Evolutionary conservation across 2,888 invertebrate genomes (phyloP).

Genomic region (Dryomyza anilis): DNA sequence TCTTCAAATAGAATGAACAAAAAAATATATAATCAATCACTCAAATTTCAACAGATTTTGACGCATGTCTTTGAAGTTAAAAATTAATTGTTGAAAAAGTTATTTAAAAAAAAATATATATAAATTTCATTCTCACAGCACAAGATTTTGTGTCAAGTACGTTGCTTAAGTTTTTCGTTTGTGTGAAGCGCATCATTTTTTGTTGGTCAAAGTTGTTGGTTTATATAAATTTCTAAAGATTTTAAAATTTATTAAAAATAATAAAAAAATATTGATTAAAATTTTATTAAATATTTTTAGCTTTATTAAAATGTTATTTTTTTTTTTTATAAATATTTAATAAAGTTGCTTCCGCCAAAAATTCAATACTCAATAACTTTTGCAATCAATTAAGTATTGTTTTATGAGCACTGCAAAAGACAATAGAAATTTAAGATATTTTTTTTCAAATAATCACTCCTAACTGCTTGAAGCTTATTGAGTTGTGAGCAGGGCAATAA

Average conservation of each 20-base stretch:
- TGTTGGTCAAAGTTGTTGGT: no score
- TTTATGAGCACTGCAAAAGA: no score
- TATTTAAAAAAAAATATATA: no score
- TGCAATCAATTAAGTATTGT: not conserved
- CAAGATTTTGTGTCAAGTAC: not conserved
- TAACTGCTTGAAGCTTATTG: not conserved
- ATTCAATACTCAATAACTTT: not conserved
- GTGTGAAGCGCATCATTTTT: not conserved
- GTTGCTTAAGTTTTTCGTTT: slow-evolving; percentile 8
- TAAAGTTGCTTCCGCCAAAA: not conserved
- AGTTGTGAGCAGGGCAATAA: not conserved
- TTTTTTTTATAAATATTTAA: not conserved
- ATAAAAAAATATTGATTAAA: not conserved
- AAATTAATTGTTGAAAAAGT: no score
- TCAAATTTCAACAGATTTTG: no score
- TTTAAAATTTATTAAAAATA: not conserved
- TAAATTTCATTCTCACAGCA: no score
- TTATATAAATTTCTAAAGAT: not conserved
- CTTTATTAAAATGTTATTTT: not conserved
- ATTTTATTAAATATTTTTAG: not conserved
- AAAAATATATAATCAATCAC: no score
- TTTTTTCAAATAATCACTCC: no score
- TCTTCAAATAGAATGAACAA: no score
- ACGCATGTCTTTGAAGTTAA: no score
- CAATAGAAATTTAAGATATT: no score